Evolutionary conservation across 2,888 invertebrate species (phyloP).

Genomic region (Gortyna flavago): DNA sequence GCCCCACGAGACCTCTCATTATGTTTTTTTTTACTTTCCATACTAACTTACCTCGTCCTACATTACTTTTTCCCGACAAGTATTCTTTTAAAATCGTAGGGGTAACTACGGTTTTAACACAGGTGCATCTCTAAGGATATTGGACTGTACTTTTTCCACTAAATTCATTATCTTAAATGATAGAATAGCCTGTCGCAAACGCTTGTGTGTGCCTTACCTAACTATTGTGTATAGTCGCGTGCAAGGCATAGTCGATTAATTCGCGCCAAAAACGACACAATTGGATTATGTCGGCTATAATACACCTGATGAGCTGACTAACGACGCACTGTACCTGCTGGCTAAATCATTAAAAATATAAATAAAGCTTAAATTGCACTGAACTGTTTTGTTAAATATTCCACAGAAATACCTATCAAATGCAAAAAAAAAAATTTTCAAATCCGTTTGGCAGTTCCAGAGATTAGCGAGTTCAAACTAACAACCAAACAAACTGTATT

Average conservation of each 20-base stretch:
- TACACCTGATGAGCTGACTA: conserved; percentile 67
- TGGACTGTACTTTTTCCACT: not conserved
- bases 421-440: no score
- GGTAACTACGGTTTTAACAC: not conserved
- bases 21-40: no score
- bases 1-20: no score
- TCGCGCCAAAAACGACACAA: conserved; percentile 83
- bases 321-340: conserved; percentile 59
- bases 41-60: no score
- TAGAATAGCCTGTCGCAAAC: conserved; percentile 24
- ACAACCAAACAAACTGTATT: no score
- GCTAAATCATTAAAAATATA: no score
- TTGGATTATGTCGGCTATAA: conserved; percentile 76
- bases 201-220: conserved; percentile 59
- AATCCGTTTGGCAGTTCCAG: no score
- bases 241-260: conserved; percentile 80
- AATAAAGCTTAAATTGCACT: no score
- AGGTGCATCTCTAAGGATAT: not conserved
- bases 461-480: no score
- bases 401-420: no score
- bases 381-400: no score
- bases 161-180: not conserved
- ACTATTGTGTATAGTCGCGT: conserved; percentile 70
- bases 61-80: not conserved
- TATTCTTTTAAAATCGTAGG: not conserved